Conservation (phyloP, 2,888 invertebrate species). For the Campoplex capitator region DNA sequence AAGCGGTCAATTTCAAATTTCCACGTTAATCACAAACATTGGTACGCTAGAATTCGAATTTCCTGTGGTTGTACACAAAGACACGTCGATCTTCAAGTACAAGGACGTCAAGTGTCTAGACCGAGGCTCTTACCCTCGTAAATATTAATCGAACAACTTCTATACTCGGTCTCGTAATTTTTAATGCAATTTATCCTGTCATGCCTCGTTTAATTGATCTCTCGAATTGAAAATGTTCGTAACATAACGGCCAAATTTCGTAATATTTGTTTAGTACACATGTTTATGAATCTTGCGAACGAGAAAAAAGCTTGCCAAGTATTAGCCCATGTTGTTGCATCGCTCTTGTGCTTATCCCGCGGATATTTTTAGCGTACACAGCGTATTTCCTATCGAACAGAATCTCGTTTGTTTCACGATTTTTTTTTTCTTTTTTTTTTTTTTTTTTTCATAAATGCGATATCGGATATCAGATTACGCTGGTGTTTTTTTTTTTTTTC, state of each 20-base stretch:
- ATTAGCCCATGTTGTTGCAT: slow-evolving; percentile 11
- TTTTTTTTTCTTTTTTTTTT: neutral
- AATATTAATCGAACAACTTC: slow-evolving; percentile 16
- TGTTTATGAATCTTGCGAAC: neutral
- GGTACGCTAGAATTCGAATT: neutral
- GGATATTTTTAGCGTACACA: slow-evolving; percentile 44
- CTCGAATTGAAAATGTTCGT: neutral
- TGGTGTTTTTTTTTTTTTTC: neutral
- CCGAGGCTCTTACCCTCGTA: slow-evolving; percentile 12
- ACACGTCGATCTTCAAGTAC: neutral
- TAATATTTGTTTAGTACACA: neutral
- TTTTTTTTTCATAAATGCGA: neutral
- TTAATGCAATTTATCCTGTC: neutral
- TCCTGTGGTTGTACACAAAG: slow-evolving; percentile 12
- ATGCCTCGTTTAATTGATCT: neutral
- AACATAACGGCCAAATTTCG: neutral
- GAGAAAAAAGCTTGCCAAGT: slow-evolving; percentile 40
- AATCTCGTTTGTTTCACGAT: neutral
- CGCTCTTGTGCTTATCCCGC: neutral
- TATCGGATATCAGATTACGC: slow-evolving; percentile 6
- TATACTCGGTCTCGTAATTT: neutral
- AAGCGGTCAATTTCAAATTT: slow-evolving; percentile 5
- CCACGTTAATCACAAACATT: neutral
- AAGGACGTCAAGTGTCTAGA: slow-evolving; percentile 52
- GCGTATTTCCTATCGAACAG: slow-evolving; percentile 8